These are phyloP conservation scores for Actias luna DNA, from an alignment of 2,888 invertebrate species.

Conservation along the genomic window DNA sequence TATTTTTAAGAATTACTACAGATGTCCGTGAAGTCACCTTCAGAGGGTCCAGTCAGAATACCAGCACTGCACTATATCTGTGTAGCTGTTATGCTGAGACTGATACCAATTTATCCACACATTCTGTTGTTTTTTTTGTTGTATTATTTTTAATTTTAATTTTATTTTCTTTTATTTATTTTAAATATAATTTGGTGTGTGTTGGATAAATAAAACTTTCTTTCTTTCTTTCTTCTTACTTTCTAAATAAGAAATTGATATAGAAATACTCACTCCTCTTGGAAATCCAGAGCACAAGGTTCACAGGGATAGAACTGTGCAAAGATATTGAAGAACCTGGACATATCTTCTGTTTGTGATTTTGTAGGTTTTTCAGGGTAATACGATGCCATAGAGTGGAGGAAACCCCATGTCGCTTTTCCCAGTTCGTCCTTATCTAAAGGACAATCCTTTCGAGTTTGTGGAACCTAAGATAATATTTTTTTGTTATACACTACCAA, in stretches of 20 bases:
- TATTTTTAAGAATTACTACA: too few species aligned
- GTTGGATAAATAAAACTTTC: not conserved
- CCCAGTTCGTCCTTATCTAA: constrained; percentile 90
- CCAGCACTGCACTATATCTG: too few species aligned
- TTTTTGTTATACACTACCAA: too few species aligned
- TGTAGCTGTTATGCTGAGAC: too few species aligned
- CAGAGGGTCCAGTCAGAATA: too few species aligned
- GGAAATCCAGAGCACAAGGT: constrained; percentile 93
- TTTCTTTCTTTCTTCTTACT: too few species aligned
- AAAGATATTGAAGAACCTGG: constrained; percentile 90
- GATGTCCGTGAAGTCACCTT: too few species aligned
- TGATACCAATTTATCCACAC: too few species aligned
- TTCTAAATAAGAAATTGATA: too few species aligned
- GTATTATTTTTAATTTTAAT: too few species aligned
- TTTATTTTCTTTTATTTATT: too few species aligned
- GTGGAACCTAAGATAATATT: constrained; percentile 37
- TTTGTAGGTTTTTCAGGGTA: constrained; percentile 92
- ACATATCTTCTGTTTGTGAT: constrained; percentile 88
- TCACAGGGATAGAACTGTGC: constrained; percentile 96
- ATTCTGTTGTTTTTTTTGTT: too few species aligned
- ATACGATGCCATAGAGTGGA: constrained; percentile 98
- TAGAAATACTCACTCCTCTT: constrained; percentile 86
- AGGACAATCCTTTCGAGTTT: constrained; percentile 83
- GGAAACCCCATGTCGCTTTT: constrained; percentile 93
- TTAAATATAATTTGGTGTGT: not conserved